Conservation (phyloP, 2,797 vertebrate species). For the Typhlichthys subterraneus region DNA sequence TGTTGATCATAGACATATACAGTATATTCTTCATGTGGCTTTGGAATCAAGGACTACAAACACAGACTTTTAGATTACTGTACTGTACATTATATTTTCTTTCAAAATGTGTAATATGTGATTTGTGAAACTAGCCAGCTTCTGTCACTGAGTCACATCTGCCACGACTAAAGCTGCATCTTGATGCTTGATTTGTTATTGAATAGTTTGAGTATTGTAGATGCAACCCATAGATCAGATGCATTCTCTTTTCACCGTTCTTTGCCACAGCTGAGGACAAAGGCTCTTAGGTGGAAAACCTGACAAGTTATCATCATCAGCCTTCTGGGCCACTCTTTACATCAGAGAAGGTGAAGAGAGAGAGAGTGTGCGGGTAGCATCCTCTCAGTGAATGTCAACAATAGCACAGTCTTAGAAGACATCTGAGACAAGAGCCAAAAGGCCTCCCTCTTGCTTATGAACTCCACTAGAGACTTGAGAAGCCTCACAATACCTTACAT, state of each 20-base stretch:
- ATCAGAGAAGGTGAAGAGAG: slow-evolving; percentile 17
- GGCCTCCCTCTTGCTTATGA: slow-evolving; percentile 22
- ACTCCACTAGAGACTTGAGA: slow-evolving; percentile 6
- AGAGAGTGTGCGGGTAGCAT: background rate
- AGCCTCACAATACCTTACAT: background rate
- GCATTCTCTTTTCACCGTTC: too few species aligned
- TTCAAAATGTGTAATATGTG: too few species aligned
- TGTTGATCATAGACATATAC: slow-evolving; percentile 40
- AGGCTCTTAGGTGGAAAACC: slow-evolving; percentile 15
- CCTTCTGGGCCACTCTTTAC: slow-evolving; percentile 22
- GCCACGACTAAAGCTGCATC: background rate
- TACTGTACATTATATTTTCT: too few species aligned
- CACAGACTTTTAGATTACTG: slow-evolving; percentile 20
- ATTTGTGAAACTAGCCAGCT: too few species aligned
- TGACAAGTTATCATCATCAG: slow-evolving; percentile 30
- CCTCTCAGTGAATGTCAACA: slow-evolving; percentile 6
- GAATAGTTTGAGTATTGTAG: background rate
- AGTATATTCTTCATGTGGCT: slow-evolving; percentile 17
- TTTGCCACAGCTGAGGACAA: slow-evolving; percentile 3
- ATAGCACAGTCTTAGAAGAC: background rate
- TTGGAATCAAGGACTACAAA: slow-evolving; percentile 37
- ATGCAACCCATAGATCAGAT: background rate
- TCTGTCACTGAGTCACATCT: too few species aligned
- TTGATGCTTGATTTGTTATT: too few species aligned
- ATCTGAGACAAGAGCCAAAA: slow-evolving; percentile 20